These are phyloP conservation scores for Scaeva pyrastri DNA, from an alignment of 2,888 invertebrate species.

Conservation along the genomic window DNA sequence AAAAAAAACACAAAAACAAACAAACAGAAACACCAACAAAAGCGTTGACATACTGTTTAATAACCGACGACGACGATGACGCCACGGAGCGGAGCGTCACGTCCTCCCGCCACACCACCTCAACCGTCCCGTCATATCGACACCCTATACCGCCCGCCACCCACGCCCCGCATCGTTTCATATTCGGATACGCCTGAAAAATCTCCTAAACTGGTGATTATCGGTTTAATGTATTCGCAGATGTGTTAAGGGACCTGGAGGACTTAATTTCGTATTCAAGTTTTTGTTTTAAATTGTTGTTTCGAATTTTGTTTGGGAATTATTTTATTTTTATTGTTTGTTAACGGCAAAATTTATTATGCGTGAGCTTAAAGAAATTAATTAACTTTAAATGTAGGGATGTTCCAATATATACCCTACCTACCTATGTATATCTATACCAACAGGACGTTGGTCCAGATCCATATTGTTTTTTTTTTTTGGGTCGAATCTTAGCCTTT, in stretches of 20 bases:
- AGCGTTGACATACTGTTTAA: conserved; percentile 34
- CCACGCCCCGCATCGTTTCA: not conserved
- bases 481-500: no score
- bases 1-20: not conserved
- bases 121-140: not conserved
- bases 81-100: no score
- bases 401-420: not conserved
- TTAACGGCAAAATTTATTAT: conserved; percentile 54
- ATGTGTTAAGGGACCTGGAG: conserved; percentile 39
- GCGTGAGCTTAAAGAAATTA: conserved; percentile 53
- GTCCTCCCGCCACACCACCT: not conserved
- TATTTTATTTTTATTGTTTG: conserved; percentile 51
- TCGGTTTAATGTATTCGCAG: conserved; percentile 64
- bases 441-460: no score
- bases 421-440: not conserved
- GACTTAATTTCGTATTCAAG: conserved; percentile 50
- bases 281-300: conserved; percentile 53
- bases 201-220: conserved; percentile 64
- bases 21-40: not conserved
- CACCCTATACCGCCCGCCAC: no score
- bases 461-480: no score
- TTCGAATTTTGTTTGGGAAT: conserved; percentile 20
- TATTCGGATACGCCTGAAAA: not conserved
- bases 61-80: not conserved
- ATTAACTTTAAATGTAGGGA: conserved; percentile 55